Evolutionary conservation across 53 echinoderm and acorn worm genomes (phyloP).

Genomic region (Paracentrotus lividus): DNA sequence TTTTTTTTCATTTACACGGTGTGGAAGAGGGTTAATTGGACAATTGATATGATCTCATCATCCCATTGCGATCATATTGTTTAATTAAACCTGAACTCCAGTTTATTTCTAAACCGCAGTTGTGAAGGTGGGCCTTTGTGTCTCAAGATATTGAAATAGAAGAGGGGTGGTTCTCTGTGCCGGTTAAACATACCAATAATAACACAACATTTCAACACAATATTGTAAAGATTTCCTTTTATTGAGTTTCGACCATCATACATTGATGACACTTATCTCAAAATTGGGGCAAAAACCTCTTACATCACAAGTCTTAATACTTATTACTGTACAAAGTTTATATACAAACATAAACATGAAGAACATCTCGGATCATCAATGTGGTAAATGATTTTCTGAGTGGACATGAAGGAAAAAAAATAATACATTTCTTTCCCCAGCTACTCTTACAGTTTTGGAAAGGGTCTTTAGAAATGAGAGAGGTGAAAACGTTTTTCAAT

Average conservation of each 20-base stretch:
- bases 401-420: background rate
- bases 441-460: background rate
- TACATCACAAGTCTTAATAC: slow-evolving; percentile 34
- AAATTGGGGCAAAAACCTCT: slow-evolving; percentile 37
- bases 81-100: no score
- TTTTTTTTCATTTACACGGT: no score
- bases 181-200: background rate
- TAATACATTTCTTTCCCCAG: background rate
- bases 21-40: no score
- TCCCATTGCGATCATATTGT: no score
- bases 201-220: background rate
- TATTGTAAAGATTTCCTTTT: slow-evolving; percentile 60
- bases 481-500: background rate
- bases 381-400: background rate
- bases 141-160: no score
- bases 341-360: slow-evolving; percentile 12
- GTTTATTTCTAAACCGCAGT: no score
- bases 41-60: no score
- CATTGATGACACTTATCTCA: slow-evolving; percentile 49
- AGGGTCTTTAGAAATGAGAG: background rate
- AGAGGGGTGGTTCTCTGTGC: no score
- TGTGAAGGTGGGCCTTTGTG: no score
- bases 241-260: slow-evolving; percentile 60
- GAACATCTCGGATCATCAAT: background rate
- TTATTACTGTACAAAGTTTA: slow-evolving; percentile 20